Base-by-base conservation (phyloP, 2,888 invertebrate species). In the Cephus pulcher region DNA sequence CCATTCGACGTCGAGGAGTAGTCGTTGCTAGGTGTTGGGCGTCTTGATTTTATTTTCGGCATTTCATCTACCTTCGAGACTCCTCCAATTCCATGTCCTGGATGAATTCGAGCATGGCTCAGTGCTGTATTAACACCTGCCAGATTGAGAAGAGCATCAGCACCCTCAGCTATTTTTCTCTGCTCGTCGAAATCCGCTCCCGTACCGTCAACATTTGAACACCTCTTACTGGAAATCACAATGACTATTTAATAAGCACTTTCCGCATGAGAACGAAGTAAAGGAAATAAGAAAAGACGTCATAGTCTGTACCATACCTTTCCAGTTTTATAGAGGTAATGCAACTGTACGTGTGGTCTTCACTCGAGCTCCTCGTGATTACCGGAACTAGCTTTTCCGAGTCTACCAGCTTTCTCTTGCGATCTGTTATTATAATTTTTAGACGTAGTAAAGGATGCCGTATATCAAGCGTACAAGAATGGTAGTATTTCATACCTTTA, bases 301-400 rank as follows among this genome's bases (percentile, higher is more conserved):
- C 15, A 34, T 34, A n/a, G 34, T 74, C 35, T 35, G 23, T 74
- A 33, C 35, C 73, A 77, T 83, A 91, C 91, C 90, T 90, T 83
- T 90, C 91, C 76, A 89, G 83, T 80, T 90, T 90, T 23, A 89
- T 83, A 9, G 91, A 90, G 12, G 91, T 89, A 69, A 91, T 89
- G 78, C 91, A 91, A 79, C 97, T 97, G 93, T 98, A 98, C 76
- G 97, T 97, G 92, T 98, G 98, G 93, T 98, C 98, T 92, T 97
- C 97, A 92, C 97, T 97, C 0, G 97, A 97, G 87, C 96, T 96
- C 77, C 96, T 95, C 4, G 97, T 97, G 86, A 97, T 97, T 84
- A 97, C 95, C 86, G 93, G 93, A 80, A 92, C 92, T 80, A 91
- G 82, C 77, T 90, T 88, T 78, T 91, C 90, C 6, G 88, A 86